phyloP scores from a whole-genome alignment of 2,113 vertebrate species.

The Synchiropus splendidus region DNA sequence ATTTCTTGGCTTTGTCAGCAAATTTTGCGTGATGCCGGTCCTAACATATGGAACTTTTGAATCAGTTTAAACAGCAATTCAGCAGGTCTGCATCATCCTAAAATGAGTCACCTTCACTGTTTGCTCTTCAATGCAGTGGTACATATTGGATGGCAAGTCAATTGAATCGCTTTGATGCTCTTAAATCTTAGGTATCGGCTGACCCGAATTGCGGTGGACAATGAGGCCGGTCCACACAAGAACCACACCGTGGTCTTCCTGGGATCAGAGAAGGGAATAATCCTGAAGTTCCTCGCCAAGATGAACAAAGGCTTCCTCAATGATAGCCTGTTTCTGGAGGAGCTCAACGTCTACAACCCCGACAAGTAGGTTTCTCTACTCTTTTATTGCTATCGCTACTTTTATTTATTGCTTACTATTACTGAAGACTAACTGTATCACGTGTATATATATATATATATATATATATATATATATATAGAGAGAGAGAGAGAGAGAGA shows the following conservation, averaged over 20 bases:
- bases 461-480: too few relatives aligned
- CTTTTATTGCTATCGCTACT: not conserved
- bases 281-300: slow-evolving; percentile 93
- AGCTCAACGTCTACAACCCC: slow-evolving; percentile 91
- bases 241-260: slow-evolving; percentile 94
- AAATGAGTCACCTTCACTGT: too few relatives aligned
- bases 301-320: slow-evolving; percentile 86
- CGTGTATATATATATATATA: slow-evolving; percentile 5
- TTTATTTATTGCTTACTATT: too few relatives aligned
- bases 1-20: too few relatives aligned
- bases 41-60: too few relatives aligned
- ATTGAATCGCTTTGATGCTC: slow-evolving; percentile 3
- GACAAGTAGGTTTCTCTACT: slow-evolving; percentile 78
- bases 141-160: slow-evolving; percentile 5
- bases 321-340: slow-evolving; percentile 95
- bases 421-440: too few relatives aligned
- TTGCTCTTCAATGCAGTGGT: too few relatives aligned
- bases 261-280: slow-evolving; percentile 93
- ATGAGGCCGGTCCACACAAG: slow-evolving; percentile 78
- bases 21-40: too few relatives aligned
- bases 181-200: slow-evolving; percentile 79
- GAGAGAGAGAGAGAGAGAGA: too few relatives aligned
- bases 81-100: too few relatives aligned
- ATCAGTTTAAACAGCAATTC: too few relatives aligned
- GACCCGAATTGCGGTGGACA: slow-evolving; percentile 92